Evolutionary conservation across 2,113 vertebrate genomes (phyloP), one percentile per base, ranked within the genome.

Genomic region (Mustela lutreola): DNA sequence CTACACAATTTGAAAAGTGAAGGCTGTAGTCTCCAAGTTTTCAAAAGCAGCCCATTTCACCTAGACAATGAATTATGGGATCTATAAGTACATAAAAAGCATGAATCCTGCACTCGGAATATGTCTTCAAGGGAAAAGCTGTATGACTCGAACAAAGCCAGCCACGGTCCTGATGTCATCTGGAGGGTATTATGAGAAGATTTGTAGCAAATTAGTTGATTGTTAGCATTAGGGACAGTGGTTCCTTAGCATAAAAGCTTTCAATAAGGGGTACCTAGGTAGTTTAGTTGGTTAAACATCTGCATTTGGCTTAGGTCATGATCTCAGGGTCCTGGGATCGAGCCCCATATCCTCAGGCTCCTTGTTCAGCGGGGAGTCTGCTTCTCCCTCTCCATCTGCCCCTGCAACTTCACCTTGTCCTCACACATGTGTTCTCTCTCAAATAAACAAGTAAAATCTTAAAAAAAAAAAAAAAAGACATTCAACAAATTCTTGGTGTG

Each of bases 1-100:
- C 97, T 98, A 90, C 70, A 97, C 97, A 94, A 95, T 98, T 98
- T 97, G 96, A 95, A 97, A 97, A 98, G 97, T 98, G 98, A 96
- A 97, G 94, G 89, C 94, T 97, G 89, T 50, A 75, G 96, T 97
- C 93, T 97, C 96, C 63, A 95, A 97, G 97, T 98, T 97, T 97
- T 97, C 97, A 63, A 91, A 98, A 94, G 91, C 97, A 97, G 94
- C 91, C 95, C 94, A 92, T 95, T 96, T 97, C 95, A 97, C 94
- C 96, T 91, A 97, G 93, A 95, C 97, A 97, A 86, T 98, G 98
- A 98, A 97, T 97, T 91, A 97, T 90, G 93, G 93, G 67, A 94
- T 96, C 97, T 79, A 26, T 91, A 93, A 97, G 89, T 71, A 91
- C 94, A 93, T 2, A 89, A 88, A 97, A 86, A 91, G 48, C 28